Conservation (phyloP, 1,140 invertebrate species). For the Cataglyphis hispanica region DNA sequence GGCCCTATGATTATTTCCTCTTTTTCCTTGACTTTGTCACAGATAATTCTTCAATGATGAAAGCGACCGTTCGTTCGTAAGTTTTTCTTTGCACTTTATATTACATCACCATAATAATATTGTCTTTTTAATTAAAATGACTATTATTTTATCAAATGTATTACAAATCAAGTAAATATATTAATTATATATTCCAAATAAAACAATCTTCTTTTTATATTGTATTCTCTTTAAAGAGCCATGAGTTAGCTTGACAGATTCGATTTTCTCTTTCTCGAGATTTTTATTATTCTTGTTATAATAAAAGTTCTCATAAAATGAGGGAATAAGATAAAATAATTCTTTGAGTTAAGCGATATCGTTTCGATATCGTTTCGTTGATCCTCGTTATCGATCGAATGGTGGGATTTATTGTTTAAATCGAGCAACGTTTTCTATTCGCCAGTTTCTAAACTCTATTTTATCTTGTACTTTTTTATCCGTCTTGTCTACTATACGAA, state of each 20-base stretch:
- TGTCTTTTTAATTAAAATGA: not conserved
- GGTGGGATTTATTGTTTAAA: slow-evolving; percentile 28
- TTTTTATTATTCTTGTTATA: slow-evolving; percentile 39
- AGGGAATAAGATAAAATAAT: slow-evolving; percentile 33
- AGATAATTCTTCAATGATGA: slow-evolving; percentile 3
- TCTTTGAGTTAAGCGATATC: slow-evolving; percentile 27
- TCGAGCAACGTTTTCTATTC: not conserved
- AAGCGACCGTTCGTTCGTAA: not conserved
- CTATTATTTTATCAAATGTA: not conserved
- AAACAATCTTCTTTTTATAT: slow-evolving; percentile 13
- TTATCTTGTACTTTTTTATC: slow-evolving; percentile 13
- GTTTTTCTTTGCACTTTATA: not conserved
- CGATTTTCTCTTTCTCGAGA: slow-evolving; percentile 1
- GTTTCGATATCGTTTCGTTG: slow-evolving; percentile 32
- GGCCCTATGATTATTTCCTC: slow-evolving; percentile 28
- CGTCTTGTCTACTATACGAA: slow-evolving; percentile 3
- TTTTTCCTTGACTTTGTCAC: slow-evolving; percentile 14
- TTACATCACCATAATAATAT: slow-evolving; percentile 1
- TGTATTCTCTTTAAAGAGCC: slow-evolving; percentile 19
- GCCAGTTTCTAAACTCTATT: not conserved
- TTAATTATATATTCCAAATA: slow-evolving; percentile 22
- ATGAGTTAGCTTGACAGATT: not conserved
- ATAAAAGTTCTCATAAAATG: slow-evolving; percentile 43
- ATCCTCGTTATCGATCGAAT: slow-evolving; percentile 21
- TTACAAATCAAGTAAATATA: slow-evolving; percentile 20